Conservation (phyloP, 2,113 vertebrate species). For the Lycocorax pyrrhopterus region DNA sequence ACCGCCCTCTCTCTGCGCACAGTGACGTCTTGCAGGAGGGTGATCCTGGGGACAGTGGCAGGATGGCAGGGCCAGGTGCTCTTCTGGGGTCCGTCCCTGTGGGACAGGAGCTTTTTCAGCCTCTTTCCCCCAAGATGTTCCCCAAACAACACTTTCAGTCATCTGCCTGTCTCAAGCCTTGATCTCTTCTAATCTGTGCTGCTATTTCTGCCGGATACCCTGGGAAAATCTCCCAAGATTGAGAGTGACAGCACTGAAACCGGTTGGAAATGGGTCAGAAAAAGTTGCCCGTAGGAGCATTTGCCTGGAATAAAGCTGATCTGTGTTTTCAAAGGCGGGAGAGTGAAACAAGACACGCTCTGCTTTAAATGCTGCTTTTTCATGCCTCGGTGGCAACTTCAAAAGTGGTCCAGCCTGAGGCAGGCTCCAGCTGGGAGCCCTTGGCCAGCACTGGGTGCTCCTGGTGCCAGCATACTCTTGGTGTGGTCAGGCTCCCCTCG, state of each 20-base stretch:
- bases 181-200: not conserved
- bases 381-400: not conserved
- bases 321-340: not conserved
- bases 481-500: accelerated
- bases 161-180: not conserved
- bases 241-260: constrained; percentile 8
- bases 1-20: not conserved
- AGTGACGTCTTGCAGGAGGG: not conserved
- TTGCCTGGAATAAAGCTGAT: constrained; percentile 22
- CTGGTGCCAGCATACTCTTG: not conserved
- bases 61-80: not conserved
- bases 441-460: not conserved
- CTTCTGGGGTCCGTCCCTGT: accelerated
- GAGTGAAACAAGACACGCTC: not conserved
- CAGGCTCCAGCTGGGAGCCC: not conserved
- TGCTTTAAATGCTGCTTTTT: not conserved
- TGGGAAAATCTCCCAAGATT: constrained; percentile 24
- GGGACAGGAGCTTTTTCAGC: not conserved
- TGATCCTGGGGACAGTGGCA: not conserved
- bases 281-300: not conserved
- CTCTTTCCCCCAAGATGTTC: not conserved
- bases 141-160: not conserved
- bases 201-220: not conserved
- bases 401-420: not conserved
- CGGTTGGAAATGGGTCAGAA: not conserved